These are phyloP conservation scores for Cylas formicarius DNA, from an alignment of 1,140 invertebrate genomes.

Conservation along the genomic window DNA sequence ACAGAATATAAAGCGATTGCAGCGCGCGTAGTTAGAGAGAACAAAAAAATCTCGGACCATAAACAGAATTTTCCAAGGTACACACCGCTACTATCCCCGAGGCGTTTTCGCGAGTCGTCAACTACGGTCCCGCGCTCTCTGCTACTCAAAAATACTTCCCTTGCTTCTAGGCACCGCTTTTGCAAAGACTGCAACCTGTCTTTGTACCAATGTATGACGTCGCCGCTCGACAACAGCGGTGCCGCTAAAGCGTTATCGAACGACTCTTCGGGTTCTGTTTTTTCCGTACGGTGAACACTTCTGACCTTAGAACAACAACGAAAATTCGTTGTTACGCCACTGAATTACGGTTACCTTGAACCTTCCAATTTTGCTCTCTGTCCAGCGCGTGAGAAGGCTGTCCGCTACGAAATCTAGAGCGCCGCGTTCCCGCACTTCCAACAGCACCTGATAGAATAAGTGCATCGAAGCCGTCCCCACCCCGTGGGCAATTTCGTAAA, in stretches of 20 bases:
- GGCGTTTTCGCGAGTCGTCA: no score
- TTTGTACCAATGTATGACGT: conserved; percentile 49
- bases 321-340: no score
- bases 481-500: conserved; percentile 46
- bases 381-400: no score
- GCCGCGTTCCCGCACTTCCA: conserved; percentile 49
- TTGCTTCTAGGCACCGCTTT: conserved; percentile 23
- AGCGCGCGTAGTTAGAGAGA: no score
- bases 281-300: no score
- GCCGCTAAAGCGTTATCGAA: conserved; percentile 30
- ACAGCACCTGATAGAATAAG: conserved; percentile 53
- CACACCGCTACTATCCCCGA: no score
- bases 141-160: conserved; percentile 28
- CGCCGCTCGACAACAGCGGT: conserved; percentile 43
- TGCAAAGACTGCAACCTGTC: conserved; percentile 41
- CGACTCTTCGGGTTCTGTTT: conserved; percentile 36
- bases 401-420: conserved; percentile 19
- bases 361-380: no score
- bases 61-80: no score
- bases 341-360: no score
- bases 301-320: no score
- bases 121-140: background rate
- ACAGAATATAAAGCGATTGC: no score
- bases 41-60: no score
- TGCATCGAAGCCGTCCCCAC: conserved; percentile 45